phyloP scores from a whole-genome alignment of 64 coral and sea anemone genomes.

The Acropora yongei region DNA sequence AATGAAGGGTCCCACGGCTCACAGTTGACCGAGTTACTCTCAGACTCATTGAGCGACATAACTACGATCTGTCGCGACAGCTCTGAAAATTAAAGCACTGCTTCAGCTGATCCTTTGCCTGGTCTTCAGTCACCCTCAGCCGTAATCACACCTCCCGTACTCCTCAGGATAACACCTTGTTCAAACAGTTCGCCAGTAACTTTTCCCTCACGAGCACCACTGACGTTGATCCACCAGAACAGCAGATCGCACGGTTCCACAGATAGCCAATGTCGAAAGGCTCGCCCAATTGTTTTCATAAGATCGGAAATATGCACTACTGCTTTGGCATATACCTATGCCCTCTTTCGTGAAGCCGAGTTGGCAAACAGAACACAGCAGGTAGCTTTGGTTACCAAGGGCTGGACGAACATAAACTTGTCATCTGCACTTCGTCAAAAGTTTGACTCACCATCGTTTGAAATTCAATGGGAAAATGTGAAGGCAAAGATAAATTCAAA shows the following conservation, averaged over 20 bases:
- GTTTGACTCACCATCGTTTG: too few species aligned
- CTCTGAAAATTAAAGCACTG: not conserved
- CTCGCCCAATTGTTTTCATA: not conserved
- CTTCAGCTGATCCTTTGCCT: not conserved
- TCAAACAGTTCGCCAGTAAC: not conserved
- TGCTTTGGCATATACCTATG: slow-evolving; percentile 5
- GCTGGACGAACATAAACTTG: too few species aligned
- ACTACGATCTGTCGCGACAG: not conserved
- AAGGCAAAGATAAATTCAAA: too few species aligned
- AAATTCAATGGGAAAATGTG: too few species aligned
- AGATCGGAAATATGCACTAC: not conserved
- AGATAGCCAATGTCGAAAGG: not conserved
- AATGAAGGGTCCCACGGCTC: not conserved
- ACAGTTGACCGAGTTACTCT: not conserved
- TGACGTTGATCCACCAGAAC: not conserved
- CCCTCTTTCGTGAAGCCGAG: slow-evolving; percentile 20
- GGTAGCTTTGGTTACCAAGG: too few species aligned
- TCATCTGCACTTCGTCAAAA: too few species aligned
- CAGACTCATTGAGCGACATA: not conserved
- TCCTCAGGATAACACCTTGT: not conserved
- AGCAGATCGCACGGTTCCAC: not conserved
- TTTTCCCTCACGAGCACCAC: not conserved
- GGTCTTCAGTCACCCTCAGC: not conserved
- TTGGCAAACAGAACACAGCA: too few species aligned
- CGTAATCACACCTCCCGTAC: not conserved